Base-by-base conservation (phyloP, 2,888 invertebrate species). In the Vannuccia rotundouncinata region DNA sequence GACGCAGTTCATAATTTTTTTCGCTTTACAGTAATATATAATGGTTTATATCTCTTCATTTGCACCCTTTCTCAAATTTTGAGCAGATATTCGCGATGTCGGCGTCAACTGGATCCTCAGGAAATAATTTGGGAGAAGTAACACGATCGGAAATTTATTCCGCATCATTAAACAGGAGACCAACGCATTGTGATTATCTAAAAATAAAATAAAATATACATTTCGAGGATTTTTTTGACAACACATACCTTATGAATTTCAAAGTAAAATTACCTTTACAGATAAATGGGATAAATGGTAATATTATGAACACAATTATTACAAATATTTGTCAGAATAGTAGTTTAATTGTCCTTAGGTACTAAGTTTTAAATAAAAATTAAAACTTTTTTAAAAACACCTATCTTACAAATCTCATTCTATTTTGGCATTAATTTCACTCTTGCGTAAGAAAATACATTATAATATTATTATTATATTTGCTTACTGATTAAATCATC, bases 401-500 rank as follows among this genome's bases (percentile, higher is more conserved):
- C 66, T 5, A 22, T 66, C 66, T 66, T 66, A 66, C 17, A 66
- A 66, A n/a, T 66, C 10, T 66, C 10, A 22, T 27, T 22, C 25
- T 2, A 66, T 66, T 5, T 22, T 66, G 66, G 10, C 66, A n/a
- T n/a, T 66, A 66, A 22, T 66, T 5, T 66, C 25, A 66, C 25
- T 5, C 45, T 45, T 45, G 45, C 45, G 45, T 45, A 45, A 45
- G 45, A 45, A 45, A 45, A 45, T 45, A 45, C 45, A 45, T 45
- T 45, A 45, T 45, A n/a, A 45, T 45, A 45, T 45, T 45, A 45
- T 45, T 45, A 45, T 45, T 45, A 45, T 45, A 45, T 10, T 45
- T 45, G 25, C 66, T 66, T 66, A 66, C 66, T 27, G 25, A 66
- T 66, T n/a, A 66, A 66, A n/a, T 66, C 66, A 5, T 66, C 66